Evolutionary conservation across 2,797 vertebrate species (phyloP), one percentile per base, ranked within the genome.

Genomic region (Semotilus atromaculatus): DNA sequence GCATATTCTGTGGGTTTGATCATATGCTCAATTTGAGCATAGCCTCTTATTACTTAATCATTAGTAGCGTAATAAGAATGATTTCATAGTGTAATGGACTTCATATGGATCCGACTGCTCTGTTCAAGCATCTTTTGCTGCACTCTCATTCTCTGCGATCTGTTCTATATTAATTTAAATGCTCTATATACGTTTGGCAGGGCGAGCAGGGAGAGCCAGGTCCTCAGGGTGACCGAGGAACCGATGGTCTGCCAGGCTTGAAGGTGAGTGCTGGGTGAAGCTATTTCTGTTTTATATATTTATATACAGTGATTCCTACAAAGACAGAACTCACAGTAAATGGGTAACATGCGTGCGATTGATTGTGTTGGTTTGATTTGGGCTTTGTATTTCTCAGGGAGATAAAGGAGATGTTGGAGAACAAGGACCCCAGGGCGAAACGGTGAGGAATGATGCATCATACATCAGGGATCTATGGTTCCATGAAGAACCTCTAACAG

Each of bases 191-290:
- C 0, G 9, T 70, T 89, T 91, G 90, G 29, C 90, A 96, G 95
- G 96, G 95, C 23, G 94, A 96, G 87, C 91, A 90, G 34, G 96
- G 96, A n/a, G 93, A 88, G 0, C 0, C 7, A 0, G 96, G 96
- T 10, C 81, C 86, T 23, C 90, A 7, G 60, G 96, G 95, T 82
- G 92, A 95, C 19, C 89, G 89, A 0, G 96, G 95, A 82, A 66
- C 89, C 16, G 93, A 93, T 0, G 95, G 96, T 0, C 31, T 88
- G 23, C 92, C 92, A 21, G 95, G 95, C 60, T 79, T 91, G 16
- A 95, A 96, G 94, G 96, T 96, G 89, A 85, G 51, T 5, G 3
- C 14, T 80, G 23, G 19, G 26, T 29, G 5, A 67, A 40, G 13
- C 53, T 53, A 31, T 31, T 34, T 45, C 23, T 58, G n/a, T 29